Base-by-base conservation (phyloP, 1,140 invertebrate genomes). In the Agrypnia vestita region DNA sequence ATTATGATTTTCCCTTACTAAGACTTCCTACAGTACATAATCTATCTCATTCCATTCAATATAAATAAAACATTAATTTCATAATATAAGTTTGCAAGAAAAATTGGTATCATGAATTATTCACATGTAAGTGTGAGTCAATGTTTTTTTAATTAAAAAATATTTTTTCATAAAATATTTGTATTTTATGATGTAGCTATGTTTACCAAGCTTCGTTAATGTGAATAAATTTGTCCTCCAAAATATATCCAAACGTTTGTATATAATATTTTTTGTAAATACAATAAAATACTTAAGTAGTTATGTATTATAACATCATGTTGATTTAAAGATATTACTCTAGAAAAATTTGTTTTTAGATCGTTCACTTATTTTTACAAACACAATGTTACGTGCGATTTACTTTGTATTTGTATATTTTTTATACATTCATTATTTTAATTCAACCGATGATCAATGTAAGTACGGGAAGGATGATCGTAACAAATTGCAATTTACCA, bases 371-470 rank as follows among this genome's bases (percentile, higher is more conserved):
- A 35, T 47, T 67, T 47, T 67, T 67, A 67, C 44, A 44, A 19
- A 46, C 62, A 67, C 62, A 47, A 67, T 67, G 62, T 67, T 67
- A 67, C 12, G 44, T 8, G 43, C 35, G 44, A 67, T 46, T 67
- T 67, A 46, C n/a, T n/a, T n/a, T n/a, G n/a, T n/a, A 67, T 67
- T 4, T 67, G 62, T 67, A 47, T 67, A 67, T 67, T 67, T 67
- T 35, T 67, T 67, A 67, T 67, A 67, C 35, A 67, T 67, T 67
- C n/a, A 15, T 11, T n/a, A 44, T 15, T 67, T 44, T 44, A 67
- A 67, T 67, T 4, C 35, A 67, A 13, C 44, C 44, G 43, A 15
- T 67, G 17, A 67, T 46, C n/a, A 46, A 47, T 67, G 35, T 46
- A 46, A 67, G 43, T 67, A 47, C 44, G 17, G 25, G 12, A 43